Percentiles rank a stretch among this genome's conserved stretches.
Evolutionary conservation across 1,140 invertebrate species (phyloP).

Genomic region (Cydia amplana): DNA sequence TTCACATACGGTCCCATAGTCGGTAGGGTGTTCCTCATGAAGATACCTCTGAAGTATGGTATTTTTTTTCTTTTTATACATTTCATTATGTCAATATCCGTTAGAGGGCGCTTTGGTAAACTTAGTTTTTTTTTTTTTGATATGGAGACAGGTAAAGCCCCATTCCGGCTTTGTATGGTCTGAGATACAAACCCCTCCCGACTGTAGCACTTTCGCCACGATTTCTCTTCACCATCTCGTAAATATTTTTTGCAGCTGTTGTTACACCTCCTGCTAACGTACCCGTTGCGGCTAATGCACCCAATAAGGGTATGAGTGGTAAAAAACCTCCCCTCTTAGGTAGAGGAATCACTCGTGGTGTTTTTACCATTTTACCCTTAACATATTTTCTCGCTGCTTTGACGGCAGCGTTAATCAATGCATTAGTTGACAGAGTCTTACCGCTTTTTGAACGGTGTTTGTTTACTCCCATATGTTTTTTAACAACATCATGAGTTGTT

Average conservation of each 20-base stretch:
- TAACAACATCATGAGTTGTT: background rate
- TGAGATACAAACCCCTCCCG: background rate
- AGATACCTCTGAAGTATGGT: background rate
- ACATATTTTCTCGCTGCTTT: background rate
- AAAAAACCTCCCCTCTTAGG: background rate
- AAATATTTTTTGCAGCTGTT: background rate
- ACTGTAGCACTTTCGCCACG: background rate
- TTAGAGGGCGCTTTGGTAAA: background rate
- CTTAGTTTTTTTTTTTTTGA: slow-evolving; percentile 12
- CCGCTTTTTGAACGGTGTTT: too few species aligned
- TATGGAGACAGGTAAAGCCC: background rate
- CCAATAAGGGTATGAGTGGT: background rate
- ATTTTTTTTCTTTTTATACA: background rate
- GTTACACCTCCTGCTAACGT: background rate
- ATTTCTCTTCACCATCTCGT: background rate
- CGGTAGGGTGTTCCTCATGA: background rate
- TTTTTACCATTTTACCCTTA: background rate
- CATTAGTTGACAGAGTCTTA: too few species aligned
- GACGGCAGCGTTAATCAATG: background rate
- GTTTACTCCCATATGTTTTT: too few species aligned
- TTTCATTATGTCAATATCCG: background rate
- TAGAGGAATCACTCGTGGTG: background rate
- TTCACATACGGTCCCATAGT: background rate
- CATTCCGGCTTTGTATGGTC: background rate
- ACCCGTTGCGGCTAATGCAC: background rate